Percentiles rank a stretch among this genome's conserved stretches.
Evolutionary conservation across 2,797 vertebrate genomes (phyloP).

Genomic region (Anguilla pacifica): DNA sequence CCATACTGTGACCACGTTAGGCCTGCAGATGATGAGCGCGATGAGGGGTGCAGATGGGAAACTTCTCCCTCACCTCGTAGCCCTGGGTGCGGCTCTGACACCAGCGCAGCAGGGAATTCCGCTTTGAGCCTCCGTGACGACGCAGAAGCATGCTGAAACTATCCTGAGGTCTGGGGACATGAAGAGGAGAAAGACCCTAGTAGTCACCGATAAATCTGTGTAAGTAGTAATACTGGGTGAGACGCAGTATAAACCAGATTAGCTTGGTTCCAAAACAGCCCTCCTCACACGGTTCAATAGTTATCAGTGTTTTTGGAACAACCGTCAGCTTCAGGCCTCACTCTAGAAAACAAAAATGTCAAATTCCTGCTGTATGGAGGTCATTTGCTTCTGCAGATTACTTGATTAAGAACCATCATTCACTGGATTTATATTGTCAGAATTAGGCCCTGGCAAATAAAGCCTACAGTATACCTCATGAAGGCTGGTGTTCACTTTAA

Average conservation of each 20-base stretch:
- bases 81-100: slow-evolving; percentile 72
- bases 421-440: neutral
- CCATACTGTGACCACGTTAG: neutral
- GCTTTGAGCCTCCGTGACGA: slow-evolving; percentile 74
- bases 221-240: neutral
- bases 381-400: neutral
- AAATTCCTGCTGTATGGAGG: neutral
- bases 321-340: neutral
- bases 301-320: neutral
- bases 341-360: neutral
- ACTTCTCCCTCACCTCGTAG: slow-evolving; percentile 64
- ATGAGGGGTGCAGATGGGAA: neutral
- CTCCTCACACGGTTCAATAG: neutral
- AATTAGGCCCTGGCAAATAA: neutral
- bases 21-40: neutral
- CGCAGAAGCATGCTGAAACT: slow-evolving; percentile 71
- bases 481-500: neutral
- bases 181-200: neutral
- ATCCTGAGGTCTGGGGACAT: slow-evolving; percentile 63
- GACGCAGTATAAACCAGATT: neutral
- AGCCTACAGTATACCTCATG: neutral
- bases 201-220: neutral
- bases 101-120: slow-evolving; percentile 77
- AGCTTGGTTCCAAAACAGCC: neutral
- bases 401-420: neutral